Percentiles rank a stretch among this genome's conserved stretches.
Evolutionary conservation across 1,140 invertebrate species (phyloP).

Genomic region (Daktulosphaira vitifoliae): DNA sequence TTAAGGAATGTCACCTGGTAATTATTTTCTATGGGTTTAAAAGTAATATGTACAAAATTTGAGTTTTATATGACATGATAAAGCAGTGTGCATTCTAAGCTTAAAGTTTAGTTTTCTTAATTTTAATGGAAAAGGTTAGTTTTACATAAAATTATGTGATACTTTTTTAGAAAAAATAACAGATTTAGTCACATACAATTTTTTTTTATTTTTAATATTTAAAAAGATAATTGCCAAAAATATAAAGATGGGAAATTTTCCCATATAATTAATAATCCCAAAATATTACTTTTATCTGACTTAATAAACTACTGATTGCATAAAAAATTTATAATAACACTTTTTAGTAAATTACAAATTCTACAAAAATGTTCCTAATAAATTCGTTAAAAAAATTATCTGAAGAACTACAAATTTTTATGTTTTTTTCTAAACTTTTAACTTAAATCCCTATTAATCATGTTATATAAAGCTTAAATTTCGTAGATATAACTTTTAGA

Average conservation of each 20-base stretch:
- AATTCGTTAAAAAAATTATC: neutral
- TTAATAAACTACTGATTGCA: neutral
- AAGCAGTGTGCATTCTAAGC: no score
- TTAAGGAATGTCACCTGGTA: no score
- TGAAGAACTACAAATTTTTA: neutral
- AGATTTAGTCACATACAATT: no score
- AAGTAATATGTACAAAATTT: no score
- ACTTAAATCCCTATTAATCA: no score
- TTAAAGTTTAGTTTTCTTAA: no score
- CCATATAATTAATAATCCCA: no score
- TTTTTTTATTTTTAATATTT: neutral
- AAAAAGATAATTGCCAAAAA: neutral
- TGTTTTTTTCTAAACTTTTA: neutral
- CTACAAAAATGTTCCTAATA: neutral
- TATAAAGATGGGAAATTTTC: neutral
- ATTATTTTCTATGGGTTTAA: no score
- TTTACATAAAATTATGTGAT: no score
- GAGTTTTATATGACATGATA: no score
- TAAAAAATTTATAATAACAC: neutral
- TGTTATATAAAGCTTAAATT: neutral
- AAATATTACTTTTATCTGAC: neutral
- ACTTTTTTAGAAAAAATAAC: no score
- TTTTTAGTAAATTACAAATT: constrained; percentile 6
- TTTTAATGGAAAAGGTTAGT: no score
- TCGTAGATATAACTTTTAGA: neutral